Evolutionary conservation across 2,888 invertebrate genomes (phyloP).

Genomic region (Trichogramma dendrolimi): DNA sequence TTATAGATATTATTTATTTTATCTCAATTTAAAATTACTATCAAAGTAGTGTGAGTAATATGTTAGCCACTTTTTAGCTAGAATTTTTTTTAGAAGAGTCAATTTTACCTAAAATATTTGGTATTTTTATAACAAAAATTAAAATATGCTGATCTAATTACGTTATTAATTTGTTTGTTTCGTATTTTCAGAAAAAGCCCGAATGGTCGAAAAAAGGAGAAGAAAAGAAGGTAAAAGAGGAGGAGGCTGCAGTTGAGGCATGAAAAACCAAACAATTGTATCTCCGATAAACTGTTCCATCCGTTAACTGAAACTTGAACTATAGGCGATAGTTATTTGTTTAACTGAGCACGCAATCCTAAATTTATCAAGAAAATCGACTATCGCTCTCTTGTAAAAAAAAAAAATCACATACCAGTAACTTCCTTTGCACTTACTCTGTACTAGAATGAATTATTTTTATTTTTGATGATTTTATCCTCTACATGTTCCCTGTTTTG

Average conservation of each 20-base stretch:
- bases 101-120: too few species aligned
- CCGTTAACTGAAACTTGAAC: constrained; percentile 19
- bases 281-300: constrained; percentile 24
- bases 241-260: constrained; percentile 80
- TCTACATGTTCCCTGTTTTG: neutral
- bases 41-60: too few species aligned
- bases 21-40: too few species aligned
- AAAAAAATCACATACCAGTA: neutral
- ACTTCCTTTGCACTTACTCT: constrained; percentile 8
- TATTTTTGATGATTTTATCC: constrained; percentile 4
- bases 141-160: constrained; percentile 24
- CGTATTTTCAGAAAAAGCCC: constrained; percentile 78
- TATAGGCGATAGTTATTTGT: constrained; percentile 22
- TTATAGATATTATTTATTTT: too few species aligned
- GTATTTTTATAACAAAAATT: neutral
- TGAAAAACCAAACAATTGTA: constrained; percentile 53
- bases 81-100: too few species aligned
- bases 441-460: constrained; percentile 7
- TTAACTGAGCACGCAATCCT: constrained; percentile 17
- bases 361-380: constrained; percentile 5
- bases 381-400: constrained; percentile 19
- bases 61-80: too few species aligned
- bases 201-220: constrained; percentile 94
- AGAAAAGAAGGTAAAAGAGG: constrained; percentile 81
- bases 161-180: constrained; percentile 21